phyloP scores from a whole-genome alignment of 2,888 invertebrate genomes.

The Seira sanloemensis region DNA sequence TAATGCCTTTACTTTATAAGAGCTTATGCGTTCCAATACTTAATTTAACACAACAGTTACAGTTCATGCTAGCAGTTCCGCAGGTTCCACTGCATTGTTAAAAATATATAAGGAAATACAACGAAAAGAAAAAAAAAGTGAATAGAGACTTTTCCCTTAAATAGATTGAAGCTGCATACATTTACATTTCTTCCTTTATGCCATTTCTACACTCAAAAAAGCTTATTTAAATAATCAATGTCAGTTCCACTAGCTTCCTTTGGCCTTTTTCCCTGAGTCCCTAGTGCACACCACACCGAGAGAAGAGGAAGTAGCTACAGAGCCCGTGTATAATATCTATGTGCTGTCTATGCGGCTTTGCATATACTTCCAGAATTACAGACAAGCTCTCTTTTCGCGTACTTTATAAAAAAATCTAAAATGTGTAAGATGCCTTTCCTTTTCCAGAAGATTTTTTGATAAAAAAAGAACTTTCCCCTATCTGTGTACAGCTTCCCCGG shows the following conservation, averaged over 20 bases:
- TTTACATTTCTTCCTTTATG: background rate
- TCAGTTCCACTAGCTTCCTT: slow-evolving; percentile 35
- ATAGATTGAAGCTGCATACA: background rate
- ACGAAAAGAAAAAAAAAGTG: background rate
- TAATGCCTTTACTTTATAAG: background rate
- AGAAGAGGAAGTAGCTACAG: background rate
- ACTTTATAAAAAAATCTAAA: too few species aligned
- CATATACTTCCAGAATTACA: too few species aligned
- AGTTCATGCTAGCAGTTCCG: too few species aligned
- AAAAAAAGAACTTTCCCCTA: too few species aligned
- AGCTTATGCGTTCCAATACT: background rate
- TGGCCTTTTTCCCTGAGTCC: background rate
- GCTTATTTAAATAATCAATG: slow-evolving; percentile 59
- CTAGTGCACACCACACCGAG: background rate
- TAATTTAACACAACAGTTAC: background rate
- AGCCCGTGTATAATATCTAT: too few species aligned
- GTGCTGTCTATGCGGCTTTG: too few species aligned
- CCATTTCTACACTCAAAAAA: background rate
- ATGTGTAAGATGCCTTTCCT: too few species aligned
- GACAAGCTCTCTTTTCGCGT: too few species aligned
- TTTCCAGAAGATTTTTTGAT: too few species aligned
- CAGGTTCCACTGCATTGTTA: background rate
- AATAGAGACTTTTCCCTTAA: background rate
- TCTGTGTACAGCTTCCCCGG: too few species aligned
- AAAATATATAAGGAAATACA: background rate